Base-by-base conservation (phyloP, 1,140 invertebrate genomes). In the Drosophila orosa region DNA sequence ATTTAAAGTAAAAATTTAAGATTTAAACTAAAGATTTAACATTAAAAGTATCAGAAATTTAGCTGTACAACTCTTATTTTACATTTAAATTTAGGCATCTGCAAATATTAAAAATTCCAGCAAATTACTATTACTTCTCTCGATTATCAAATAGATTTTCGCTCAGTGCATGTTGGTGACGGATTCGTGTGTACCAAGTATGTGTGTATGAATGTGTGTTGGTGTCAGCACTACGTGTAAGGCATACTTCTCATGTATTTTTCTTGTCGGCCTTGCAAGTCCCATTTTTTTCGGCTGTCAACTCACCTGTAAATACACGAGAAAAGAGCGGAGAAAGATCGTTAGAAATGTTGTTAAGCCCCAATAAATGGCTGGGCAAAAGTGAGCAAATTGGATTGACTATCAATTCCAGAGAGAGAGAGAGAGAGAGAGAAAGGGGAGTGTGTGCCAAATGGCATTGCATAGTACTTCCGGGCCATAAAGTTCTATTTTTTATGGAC, bases 281-380 rank as follows among this genome's bases (percentile, higher is more conserved):
- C 33, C 45, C 44, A 31, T 75, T 33, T 68, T 45, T 44, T 42
- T 37, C 22, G 40, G 37, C 33, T 56, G 62, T 63, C 68, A 83
- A 86, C 84, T 89, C 63, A 86, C 83, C 83, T 86, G 83, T 13
- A 86, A 87, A 67, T 72, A 68, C 35, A 74, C 54, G 47, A 59
- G 39, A 12, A 27, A 39, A 61, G 27, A 66, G 27, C 19, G 13
- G 29, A 47, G 59, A 69, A 52, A 52, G 33, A 54, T 66, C 25
- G 35, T 87, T 87, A 83, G 79, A 69, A 66, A 63, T 42, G 56
- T 65, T 60, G 50, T 60, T 58, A 65, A 24, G 42, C 52, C 15
- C 25, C 72, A 22, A 39, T 65, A 62, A 47, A 61, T 63, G 74
- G 39, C 22, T 9, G 15, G 47, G 29, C 29, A 27, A 9, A 37